Base-by-base conservation (phyloP, 2,888 invertebrate genomes). In the Seira ritae region DNA sequence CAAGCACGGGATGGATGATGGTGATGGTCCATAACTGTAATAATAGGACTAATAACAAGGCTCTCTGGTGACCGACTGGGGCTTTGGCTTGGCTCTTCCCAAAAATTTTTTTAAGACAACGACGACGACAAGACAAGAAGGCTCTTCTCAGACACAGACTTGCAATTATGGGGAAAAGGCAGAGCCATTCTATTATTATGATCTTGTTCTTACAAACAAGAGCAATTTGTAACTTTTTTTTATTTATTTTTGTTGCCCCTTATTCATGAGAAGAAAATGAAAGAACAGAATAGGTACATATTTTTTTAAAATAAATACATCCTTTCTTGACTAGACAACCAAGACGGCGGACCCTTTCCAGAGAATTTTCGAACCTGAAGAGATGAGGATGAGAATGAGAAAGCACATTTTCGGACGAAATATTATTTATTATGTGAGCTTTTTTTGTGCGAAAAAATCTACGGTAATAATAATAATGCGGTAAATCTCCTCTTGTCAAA, bases 11-110 rank as follows among this genome's bases (percentile, higher is more conserved):
- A 8, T 31, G 8, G 73, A 80, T 80, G 73, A 80, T 80, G 80
- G 62, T 62, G n/a, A 79, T 79, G 71, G n/a, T n/a, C n/a, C n/a
- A 78, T 72, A 80, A 80, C 80, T 73, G 80, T 80, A 80, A 80
- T 80, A 80, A 80, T 72, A 80, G 46, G 68, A 67, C 68, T 74
- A 74, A 69, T 68, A 80, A 62, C 15, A 62, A 72, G 67, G 72
- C 67, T 42, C n/a, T 2, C 62, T 62, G 62, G 62, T 62, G 62
- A 62, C 62, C 19, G 62, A 20, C 19, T n/a, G 62, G 20, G 2
- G 62, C 62, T 62, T 12, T 22, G 2, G 20, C 12, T 62, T n/a
- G 17, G n/a, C 10, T 60, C 60, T 60, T 6, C 60, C 60, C n/a
- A n/a, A n/a, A n/a, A n/a, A 60, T 60, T n/a, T n/a, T n/a, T n/a